These are phyloP conservation scores for Gouania willdenowi DNA, from an alignment of 2,797 vertebrate genomes.

Conservation along the genomic window DNA sequence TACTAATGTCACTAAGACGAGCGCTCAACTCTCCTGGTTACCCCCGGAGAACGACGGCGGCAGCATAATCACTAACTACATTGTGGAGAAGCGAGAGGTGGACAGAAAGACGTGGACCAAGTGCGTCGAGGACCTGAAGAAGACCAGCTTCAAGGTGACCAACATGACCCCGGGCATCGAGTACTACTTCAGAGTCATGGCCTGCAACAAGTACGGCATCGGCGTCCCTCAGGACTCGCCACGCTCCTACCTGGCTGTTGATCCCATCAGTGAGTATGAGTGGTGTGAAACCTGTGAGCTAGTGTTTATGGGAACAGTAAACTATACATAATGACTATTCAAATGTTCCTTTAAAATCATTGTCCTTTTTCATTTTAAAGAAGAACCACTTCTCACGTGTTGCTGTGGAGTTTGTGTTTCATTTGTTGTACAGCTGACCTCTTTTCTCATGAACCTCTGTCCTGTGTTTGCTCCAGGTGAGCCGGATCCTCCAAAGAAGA, in stretches of 20 bases:
- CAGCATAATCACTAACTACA: conserved; percentile 89
- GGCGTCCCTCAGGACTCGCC: conserved; percentile 91
- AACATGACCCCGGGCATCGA: conserved; percentile 88
- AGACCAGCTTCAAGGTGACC: conserved; percentile 91
- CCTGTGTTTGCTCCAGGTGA: conserved; percentile 76
- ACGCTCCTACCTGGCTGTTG: conserved; percentile 88
- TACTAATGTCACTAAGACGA: conserved; percentile 87
- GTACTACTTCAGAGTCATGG: conserved; percentile 95
- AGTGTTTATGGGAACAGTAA: no score
- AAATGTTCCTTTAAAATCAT: no score
- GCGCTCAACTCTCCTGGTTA: conserved; percentile 91
- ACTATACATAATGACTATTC: no score
- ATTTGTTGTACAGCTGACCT: not conserved
- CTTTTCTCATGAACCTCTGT: conserved; percentile 9
- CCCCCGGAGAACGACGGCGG: conserved; percentile 98
- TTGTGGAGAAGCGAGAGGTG: conserved; percentile 93
- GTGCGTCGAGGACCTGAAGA: conserved; percentile 87
- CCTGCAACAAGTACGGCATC: conserved; percentile 94
- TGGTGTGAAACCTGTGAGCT: no score
- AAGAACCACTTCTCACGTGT: no score
- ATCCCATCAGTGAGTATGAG: conserved; percentile 93
- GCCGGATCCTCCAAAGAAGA: conserved; percentile 96
- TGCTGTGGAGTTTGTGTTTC: not conserved
- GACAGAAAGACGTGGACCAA: conserved; percentile 96
- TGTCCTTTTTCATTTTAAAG: no score